Evolutionary conservation across 2,888 invertebrate genomes (phyloP).

Genomic region (Trilocha varians): DNA sequence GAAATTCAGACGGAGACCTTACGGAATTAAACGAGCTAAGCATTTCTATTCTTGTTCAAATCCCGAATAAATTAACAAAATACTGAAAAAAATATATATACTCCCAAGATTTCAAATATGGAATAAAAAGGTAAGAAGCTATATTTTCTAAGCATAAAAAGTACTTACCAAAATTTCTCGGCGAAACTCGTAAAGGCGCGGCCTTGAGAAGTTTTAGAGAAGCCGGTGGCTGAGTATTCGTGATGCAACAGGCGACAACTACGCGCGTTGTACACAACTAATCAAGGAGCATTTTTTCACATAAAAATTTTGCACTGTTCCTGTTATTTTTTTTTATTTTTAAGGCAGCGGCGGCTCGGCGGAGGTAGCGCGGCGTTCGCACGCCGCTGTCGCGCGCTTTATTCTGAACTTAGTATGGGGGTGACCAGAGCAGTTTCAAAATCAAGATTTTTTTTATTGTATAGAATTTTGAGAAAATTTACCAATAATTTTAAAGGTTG

Average conservation of each 20-base stretch:
- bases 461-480: neutral
- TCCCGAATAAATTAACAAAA: no score
- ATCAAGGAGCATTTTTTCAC: conserved; percentile 45
- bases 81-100: no score
- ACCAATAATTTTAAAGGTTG: no score
- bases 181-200: conserved; percentile 34
- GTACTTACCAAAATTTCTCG: conserved; percentile 45
- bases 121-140: no score
- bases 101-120: no score
- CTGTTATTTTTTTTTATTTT: conserved; percentile 24
- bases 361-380: conserved; percentile 52
- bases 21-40: neutral
- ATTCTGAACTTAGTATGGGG: conserved; percentile 41
- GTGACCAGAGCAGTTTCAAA: conserved; percentile 19
- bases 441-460: neutral
- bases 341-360: conserved; percentile 23
- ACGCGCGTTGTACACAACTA: conserved; percentile 30
- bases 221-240: neutral
- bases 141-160: no score
- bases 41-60: neutral
- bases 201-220: conserved; percentile 17
- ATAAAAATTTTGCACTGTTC: conserved; percentile 38
- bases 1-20: neutral
- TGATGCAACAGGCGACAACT: conserved; percentile 42
- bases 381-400: conserved; percentile 56